Evolutionary conservation across 2,113 vertebrate species (phyloP).

Genomic region (Planiliza haematocheilus): DNA sequence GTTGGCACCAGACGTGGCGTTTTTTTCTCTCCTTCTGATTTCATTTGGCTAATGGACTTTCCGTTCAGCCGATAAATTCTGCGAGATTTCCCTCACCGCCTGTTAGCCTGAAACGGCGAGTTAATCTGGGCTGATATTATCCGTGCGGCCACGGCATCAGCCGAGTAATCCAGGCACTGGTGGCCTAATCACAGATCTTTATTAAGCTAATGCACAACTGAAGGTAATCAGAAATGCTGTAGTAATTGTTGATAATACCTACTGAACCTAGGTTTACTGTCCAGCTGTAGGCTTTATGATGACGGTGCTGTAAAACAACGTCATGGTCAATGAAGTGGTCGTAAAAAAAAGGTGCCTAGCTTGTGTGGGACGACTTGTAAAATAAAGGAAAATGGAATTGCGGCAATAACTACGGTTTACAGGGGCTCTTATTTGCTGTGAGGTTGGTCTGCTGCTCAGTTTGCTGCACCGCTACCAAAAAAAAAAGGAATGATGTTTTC

Average conservation of each 20-base stretch:
- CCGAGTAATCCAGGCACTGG: slow-evolving; percentile 29
- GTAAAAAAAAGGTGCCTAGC: neutral
- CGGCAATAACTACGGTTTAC: neutral
- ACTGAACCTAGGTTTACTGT: neutral
- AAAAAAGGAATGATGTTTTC: neutral
- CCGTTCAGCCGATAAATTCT: slow-evolving; percentile 10
- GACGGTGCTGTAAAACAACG: neutral
- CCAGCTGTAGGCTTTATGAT: neutral
- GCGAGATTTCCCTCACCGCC: slow-evolving; percentile 24
- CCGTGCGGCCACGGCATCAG: slow-evolving; percentile 14
- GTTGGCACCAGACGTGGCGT: neutral
- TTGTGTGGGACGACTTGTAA: neutral
- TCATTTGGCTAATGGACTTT: slow-evolving; percentile 54
- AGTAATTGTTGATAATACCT: neutral
- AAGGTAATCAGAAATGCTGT: neutral
- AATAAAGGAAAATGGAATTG: neutral
- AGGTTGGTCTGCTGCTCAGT: neutral
- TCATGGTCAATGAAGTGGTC: neutral
- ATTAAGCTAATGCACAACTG: slow-evolving; percentile 26
- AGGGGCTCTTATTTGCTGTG: neutral
- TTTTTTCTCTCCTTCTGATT: neutral
- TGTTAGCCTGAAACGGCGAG: slow-evolving; percentile 1
- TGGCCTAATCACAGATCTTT: slow-evolving; percentile 34
- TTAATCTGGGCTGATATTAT: slow-evolving; percentile 42
- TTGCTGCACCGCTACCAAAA: neutral